These are phyloP conservation scores for Nasonovia ribisnigri DNA, from an alignment of 2,888 invertebrate species.

Conservation along the genomic window DNA sequence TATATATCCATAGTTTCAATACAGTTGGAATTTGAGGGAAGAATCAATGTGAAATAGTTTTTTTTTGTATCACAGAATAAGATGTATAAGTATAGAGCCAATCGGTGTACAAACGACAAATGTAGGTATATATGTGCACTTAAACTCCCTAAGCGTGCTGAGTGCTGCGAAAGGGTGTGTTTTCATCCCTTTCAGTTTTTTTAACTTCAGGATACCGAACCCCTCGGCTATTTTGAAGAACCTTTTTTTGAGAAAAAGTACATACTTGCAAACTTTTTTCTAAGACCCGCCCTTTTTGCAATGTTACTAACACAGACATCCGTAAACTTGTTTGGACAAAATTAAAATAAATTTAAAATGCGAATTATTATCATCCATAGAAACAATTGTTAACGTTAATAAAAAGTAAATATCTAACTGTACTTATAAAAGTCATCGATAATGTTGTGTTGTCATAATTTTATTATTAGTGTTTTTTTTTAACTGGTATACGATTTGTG, in stretches of 20 bases:
- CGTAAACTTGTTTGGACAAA: not conserved
- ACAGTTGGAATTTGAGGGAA: not conserved
- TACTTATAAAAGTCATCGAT: not conserved
- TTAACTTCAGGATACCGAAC: constrained; percentile 43
- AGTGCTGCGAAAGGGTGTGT: not conserved
- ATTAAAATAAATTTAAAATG: not conserved
- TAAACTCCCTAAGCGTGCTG: constrained; percentile 14
- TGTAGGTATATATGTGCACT: not conserved
- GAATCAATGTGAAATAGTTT: constrained; percentile 21
- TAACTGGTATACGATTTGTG: no score
- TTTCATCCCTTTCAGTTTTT: constrained; percentile 18
- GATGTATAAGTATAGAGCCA: constrained; percentile 2
- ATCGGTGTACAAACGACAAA: constrained; percentile 27
- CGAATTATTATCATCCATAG: not conserved
- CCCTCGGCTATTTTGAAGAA: constrained; percentile 37
- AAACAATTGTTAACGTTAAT: not conserved
- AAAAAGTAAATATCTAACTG: not conserved
- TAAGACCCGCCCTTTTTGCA: not conserved
- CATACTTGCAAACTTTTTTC: not conserved
- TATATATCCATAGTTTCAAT: not conserved
- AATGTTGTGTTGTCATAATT: not conserved
- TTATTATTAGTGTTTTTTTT: no score
- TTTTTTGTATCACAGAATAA: constrained; percentile 11
- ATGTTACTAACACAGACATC: not conserved
- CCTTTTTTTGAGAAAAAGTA: constrained; percentile 34